These are phyloP conservation scores for Poeciliopsis infans DNA, from an alignment of 2,797 vertebrate genomes.

Conservation along the genomic window DNA sequence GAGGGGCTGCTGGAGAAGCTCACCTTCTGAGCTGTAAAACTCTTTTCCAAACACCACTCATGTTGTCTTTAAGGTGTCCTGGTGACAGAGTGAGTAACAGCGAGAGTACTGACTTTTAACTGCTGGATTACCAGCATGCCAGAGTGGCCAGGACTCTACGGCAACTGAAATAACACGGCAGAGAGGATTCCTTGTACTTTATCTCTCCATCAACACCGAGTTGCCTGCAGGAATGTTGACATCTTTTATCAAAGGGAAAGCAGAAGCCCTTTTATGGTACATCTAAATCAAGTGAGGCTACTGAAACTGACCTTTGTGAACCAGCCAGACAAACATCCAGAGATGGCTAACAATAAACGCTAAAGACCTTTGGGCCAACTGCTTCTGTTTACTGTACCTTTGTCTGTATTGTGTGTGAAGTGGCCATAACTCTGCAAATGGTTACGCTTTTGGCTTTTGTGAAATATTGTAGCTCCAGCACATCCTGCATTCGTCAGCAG, in stretches of 20 bases:
- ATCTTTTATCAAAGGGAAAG: neutral
- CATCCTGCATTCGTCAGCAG: conserved; percentile 70
- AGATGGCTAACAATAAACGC: neutral
- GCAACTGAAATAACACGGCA: conserved; percentile 1
- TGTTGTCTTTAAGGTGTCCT: conserved; percentile 28
- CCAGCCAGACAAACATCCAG: conserved; percentile 14
- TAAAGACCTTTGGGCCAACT: conserved; percentile 30
- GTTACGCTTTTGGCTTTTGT: conserved; percentile 55
- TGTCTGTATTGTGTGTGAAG: conserved; percentile 61
- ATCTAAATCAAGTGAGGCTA: conserved; percentile 4
- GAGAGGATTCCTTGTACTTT: neutral
- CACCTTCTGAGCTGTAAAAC: conserved; percentile 50
- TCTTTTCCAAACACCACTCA: conserved; percentile 49
- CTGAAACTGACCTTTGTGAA: conserved; percentile 1
- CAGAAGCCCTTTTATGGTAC: neutral
- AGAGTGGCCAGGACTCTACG: conserved; percentile 1
- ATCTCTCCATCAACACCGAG: neutral
- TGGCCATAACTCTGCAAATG: conserved; percentile 42
- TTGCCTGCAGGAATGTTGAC: neutral
- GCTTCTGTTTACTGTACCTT: conserved; percentile 55
- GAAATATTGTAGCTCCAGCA: conserved; percentile 52
- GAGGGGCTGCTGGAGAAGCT: conserved; percentile 58
- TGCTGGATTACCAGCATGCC: conserved; percentile 47
- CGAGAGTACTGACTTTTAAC: conserved; percentile 32
- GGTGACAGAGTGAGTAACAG: conserved; percentile 41